Base-by-base conservation (phyloP, 92 coral and sea anemone genomes). In the Actinernus sp. region DNA sequence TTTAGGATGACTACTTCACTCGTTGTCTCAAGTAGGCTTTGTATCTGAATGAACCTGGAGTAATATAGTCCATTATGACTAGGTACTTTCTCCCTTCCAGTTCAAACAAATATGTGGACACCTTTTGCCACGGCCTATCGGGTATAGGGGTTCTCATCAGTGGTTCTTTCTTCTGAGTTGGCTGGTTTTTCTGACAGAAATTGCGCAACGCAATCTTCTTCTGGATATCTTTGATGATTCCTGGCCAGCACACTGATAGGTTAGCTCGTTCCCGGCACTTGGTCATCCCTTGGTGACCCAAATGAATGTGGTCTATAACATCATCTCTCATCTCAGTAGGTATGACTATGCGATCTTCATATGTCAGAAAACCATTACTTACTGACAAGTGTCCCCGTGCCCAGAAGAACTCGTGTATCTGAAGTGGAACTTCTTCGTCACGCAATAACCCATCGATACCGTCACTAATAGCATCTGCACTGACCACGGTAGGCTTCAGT, bases 171-270 rank as follows among this genome's bases (percentile, higher is more conserved):
- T 43, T 34, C 41, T 34, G 41, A 6, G 41, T 34, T 6, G 41
- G 41, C 39, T 49, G 81, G 36, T 63, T 63, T 31, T 24, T 53
- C 37, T 63, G 68, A 25, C 73, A 63, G 12, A 16, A 50, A 16
- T 50, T 45, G 54, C 70, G 27, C 18, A 21, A 27, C 1, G 54
- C 70, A 18, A 43, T 26, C 70, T 25, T 17, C 62, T 62, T 34
- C 31, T 28, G 25, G 58, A 48, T 62, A 58, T 71, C 31, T 44
- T 56, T 58, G 44, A 69, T 71, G 11, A 71, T 31, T 13, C 74
- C 74, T 31, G 74, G 74, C 74, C 74, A 66, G 62, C 79, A 71
- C 24, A 71, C 71, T 3, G 79, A 71, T 58, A 36, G 61, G 17
- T 39, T 54, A 4, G 83, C 83, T 50, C 74, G 48, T 67, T 68